These are phyloP conservation scores for Ctenochaetus hawaiiensis DNA, from an alignment of 2,797 vertebrate genomes.

Conservation along the genomic window DNA sequence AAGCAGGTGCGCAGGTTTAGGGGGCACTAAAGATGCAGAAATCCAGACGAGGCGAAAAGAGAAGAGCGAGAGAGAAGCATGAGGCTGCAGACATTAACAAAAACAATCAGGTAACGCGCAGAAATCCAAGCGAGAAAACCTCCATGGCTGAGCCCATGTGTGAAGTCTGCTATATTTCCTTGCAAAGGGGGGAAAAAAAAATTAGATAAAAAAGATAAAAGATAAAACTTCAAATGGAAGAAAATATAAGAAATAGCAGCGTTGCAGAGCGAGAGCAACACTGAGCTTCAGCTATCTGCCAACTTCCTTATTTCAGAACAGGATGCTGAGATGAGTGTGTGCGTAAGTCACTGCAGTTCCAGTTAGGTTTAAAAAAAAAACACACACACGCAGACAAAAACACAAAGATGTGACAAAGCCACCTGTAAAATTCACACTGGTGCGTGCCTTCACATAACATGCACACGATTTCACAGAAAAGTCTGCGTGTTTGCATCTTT, in stretches of 20 bases:
- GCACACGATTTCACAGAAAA: background rate
- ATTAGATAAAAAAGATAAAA: background rate
- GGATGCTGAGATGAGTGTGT: constrained; percentile 83
- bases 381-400: constrained; percentile 4
- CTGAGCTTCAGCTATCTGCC: constrained; percentile 48
- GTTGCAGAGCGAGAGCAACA: constrained; percentile 33
- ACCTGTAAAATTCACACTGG: constrained; percentile 24
- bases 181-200: background rate
- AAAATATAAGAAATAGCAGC: constrained; percentile 18
- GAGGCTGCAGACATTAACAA: constrained; percentile 39
- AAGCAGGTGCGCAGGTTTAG: constrained; percentile 90
- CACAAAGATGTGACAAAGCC: constrained; percentile 10
- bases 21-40: constrained; percentile 84
- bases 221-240: constrained; percentile 1
- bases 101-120: constrained; percentile 50
- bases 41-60: constrained; percentile 38
- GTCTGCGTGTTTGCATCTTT: constrained; percentile 20
- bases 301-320: constrained; percentile 92
- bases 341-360: constrained; percentile 51
- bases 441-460: background rate
- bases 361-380: constrained; percentile 45
- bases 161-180: constrained; percentile 5
- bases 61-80: constrained; percentile 44
- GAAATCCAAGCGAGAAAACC: constrained; percentile 68
- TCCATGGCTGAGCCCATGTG: constrained; percentile 68